Evolutionary conservation across 2,888 invertebrate species (phyloP).

Genomic region (Euphydryas editha): DNA sequence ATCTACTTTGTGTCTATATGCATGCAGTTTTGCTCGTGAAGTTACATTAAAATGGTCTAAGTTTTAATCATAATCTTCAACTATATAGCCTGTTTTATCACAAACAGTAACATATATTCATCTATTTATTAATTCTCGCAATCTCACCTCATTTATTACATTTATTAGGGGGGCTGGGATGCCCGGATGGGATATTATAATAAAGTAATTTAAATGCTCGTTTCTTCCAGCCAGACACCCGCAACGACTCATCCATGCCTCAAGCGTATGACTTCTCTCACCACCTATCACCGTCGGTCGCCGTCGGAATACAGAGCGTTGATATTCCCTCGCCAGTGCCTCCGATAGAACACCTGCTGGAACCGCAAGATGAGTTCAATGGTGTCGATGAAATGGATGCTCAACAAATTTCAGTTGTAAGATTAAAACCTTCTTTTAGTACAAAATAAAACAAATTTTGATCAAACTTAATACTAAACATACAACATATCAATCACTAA

Average conservation of each 20-base stretch:
- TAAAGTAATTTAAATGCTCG: not conserved
- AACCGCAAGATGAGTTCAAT: slow-evolving; percentile 51
- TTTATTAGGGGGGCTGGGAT: no score
- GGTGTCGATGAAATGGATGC: slow-evolving; percentile 56
- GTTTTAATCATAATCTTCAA: no score
- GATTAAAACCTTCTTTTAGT: slow-evolving; percentile 18
- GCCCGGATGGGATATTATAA: no score
- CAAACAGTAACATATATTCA: no score
- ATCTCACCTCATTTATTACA: no score
- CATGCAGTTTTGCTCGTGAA: no score
- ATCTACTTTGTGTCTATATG: no score
- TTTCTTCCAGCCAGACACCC: slow-evolving; percentile 73
- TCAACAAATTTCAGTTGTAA: slow-evolving; percentile 54
- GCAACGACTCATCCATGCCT: slow-evolving; percentile 85
- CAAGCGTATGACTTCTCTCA: slow-evolving; percentile 80
- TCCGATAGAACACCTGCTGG: slow-evolving; percentile 60
- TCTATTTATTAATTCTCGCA: no score
- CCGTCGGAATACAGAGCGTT: slow-evolving; percentile 66
- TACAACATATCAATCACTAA: no score
- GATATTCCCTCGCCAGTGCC: slow-evolving; percentile 79
- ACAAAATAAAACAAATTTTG: not conserved
- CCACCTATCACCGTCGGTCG: slow-evolving; percentile 74
- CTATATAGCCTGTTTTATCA: no score
- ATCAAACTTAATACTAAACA: not conserved
- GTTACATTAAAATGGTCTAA: no score